Percentiles rank a stretch among this genome's conserved stretches.
Evolutionary conservation across 2,113 vertebrate genomes (phyloP).

Genomic region (Nothobranchius furzeri): DNA sequence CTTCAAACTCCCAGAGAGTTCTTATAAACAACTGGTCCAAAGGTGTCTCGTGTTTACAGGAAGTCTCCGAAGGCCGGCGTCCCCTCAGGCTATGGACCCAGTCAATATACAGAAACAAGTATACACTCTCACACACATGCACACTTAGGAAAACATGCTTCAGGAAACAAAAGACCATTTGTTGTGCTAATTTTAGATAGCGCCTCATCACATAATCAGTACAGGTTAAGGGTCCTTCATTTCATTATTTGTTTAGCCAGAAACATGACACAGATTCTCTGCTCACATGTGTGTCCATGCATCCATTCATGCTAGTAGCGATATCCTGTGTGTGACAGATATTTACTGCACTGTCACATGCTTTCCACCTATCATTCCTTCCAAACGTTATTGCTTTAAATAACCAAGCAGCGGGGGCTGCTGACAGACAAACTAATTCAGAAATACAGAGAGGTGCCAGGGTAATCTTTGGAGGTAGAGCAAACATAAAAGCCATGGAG

Average conservation of each 20-base stretch:
- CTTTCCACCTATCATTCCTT: neutral
- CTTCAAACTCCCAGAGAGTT: too few species aligned
- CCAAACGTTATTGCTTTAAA: conserved; percentile 32
- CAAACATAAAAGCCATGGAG: conserved; percentile 11
- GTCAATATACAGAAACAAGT: too few species aligned
- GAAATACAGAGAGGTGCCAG: conserved; percentile 6
- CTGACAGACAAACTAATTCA: conserved; percentile 2
- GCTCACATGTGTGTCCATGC: conserved; percentile 4
- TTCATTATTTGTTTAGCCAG: neutral
- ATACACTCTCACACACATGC: too few species aligned
- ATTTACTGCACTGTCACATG: neutral
- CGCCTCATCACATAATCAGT: conserved; percentile 31
- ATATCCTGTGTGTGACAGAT: neutral
- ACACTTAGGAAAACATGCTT: conserved; percentile 14
- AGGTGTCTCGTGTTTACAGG: too few species aligned
- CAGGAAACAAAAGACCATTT: conserved; percentile 49
- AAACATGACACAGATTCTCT: neutral
- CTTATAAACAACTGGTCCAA: too few species aligned
- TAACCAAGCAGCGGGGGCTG: conserved; percentile 16
- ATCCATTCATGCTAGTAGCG: neutral
- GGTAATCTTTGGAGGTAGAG: neutral
- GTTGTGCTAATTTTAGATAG: conserved; percentile 19
- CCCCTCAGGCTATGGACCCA: too few species aligned
- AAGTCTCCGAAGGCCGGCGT: too few species aligned
- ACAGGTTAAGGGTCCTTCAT: conserved; percentile 17